Evolutionary conservation across 2,888 invertebrate genomes (phyloP).

Genomic region (Melitaea athalia): DNA sequence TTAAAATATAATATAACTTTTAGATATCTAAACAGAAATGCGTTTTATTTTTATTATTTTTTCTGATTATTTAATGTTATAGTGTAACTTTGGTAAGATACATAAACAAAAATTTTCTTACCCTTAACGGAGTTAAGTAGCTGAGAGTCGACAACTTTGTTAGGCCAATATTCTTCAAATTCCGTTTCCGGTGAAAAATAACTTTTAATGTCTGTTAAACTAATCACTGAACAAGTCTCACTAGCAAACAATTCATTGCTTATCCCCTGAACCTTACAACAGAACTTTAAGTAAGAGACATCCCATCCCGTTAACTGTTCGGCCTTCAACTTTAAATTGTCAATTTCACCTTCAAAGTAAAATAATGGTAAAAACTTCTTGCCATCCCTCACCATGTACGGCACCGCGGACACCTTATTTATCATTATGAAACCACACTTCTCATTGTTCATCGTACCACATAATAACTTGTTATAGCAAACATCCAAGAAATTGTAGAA

Average conservation of each 20-base stretch:
- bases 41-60: too few species aligned
- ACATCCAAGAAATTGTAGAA: slow-evolving; percentile 95
- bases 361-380: slow-evolving; percentile 95
- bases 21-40: too few species aligned
- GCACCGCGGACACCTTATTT: slow-evolving; percentile 96
- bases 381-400: slow-evolving; percentile 91
- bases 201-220: slow-evolving; percentile 93
- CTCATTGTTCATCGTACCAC: slow-evolving; percentile 87
- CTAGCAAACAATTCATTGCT: slow-evolving; percentile 94
- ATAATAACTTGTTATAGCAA: slow-evolving; percentile 91
- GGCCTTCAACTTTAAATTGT: slow-evolving; percentile 92
- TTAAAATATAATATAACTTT: too few species aligned
- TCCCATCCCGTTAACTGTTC: slow-evolving; percentile 96
- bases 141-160: slow-evolving; percentile 92
- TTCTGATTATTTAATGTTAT: too few species aligned
- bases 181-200: slow-evolving; percentile 94
- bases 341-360: slow-evolving; percentile 93
- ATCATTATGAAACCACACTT: slow-evolving; percentile 95
- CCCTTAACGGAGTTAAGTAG: slow-evolving; percentile 87
- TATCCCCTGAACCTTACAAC: slow-evolving; percentile 96
- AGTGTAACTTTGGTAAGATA: too few species aligned
- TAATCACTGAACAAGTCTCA: slow-evolving; percentile 95
- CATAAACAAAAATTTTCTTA: slow-evolving; percentile 44
- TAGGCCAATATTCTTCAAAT: slow-evolving; percentile 97
- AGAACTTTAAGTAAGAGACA: slow-evolving; percentile 95